phyloP scores from a whole-genome alignment of 2,888 invertebrate genomes.

The Keiferia lycopersicella region DNA sequence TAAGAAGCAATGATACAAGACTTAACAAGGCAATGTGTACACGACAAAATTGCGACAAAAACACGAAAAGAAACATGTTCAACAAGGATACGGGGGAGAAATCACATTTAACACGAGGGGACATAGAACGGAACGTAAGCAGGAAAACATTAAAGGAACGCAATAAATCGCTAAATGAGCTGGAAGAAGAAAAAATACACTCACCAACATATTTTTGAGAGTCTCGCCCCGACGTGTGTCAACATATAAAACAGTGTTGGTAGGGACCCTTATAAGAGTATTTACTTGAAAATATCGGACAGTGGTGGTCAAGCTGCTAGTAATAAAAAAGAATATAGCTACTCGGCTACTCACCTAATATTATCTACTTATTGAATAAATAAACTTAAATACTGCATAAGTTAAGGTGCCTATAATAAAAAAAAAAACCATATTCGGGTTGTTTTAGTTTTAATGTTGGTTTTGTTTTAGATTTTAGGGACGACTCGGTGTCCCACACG shows the following conservation, averaged over 20 bases:
- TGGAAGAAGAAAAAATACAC: conserved; percentile 18
- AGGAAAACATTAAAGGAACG: conserved; percentile 16
- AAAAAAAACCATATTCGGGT: no score
- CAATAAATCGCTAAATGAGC: conserved; percentile 21
- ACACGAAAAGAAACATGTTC: conserved; percentile 16
- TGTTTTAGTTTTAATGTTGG: no score
- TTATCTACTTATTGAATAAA: no score
- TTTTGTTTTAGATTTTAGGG: no score
- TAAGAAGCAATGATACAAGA: neutral
- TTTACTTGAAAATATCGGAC: no score
- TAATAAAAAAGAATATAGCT: no score
- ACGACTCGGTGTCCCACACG: no score
- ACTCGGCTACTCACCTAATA: no score
- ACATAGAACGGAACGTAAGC: conserved; percentile 7
- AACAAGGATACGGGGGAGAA: conserved; percentile 1
- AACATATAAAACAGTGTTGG: conserved; percentile 13
- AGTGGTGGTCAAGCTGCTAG: no score
- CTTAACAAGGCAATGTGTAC: neutral
- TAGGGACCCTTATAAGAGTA: no score
- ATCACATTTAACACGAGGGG: conserved; percentile 17
- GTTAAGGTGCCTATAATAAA: no score
- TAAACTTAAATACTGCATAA: no score
- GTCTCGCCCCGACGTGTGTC: neutral
- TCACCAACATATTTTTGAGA: neutral
- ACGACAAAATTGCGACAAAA: conserved; percentile 3